Evolutionary conservation across 2,797 vertebrate genomes (phyloP).

Genomic region (Sebastes dallii): DNA sequence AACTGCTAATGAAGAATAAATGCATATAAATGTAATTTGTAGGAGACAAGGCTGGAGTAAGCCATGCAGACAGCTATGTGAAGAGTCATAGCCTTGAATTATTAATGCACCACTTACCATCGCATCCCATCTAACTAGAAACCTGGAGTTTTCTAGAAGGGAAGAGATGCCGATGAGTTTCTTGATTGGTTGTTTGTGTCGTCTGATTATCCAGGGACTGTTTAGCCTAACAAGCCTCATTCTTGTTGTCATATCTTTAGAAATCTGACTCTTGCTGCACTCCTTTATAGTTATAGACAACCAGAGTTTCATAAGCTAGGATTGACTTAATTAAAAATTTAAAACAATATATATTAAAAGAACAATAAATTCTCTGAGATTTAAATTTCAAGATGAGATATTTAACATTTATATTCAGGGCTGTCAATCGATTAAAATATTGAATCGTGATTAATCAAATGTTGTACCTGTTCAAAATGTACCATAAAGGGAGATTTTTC

Average conservation of each 20-base stretch:
- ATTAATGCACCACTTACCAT: slow-evolving; percentile 42
- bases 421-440: too few species aligned
- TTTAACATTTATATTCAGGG: not conserved
- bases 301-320: not conserved
- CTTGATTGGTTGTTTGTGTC: slow-evolving; percentile 3
- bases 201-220: not conserved
- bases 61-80: slow-evolving; percentile 31
- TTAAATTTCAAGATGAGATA: not conserved
- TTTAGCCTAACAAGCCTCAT: not conserved
- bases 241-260: not conserved
- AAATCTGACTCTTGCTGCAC: not conserved
- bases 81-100: slow-evolving; percentile 48
- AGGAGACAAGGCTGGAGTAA: slow-evolving; percentile 26
- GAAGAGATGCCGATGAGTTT: not conserved
- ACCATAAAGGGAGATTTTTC: too few species aligned
- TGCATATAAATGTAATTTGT: slow-evolving; percentile 59
- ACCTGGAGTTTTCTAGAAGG: not conserved
- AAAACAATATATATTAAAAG: not conserved
- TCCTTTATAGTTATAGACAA: not conserved
- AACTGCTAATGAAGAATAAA: slow-evolving; percentile 63
- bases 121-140: slow-evolving; percentile 18
- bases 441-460: accelerated
- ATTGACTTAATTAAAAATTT: not conserved
- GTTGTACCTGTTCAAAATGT: too few species aligned
- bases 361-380: not conserved